Evolutionary conservation across 64 coral and sea anemone species (phyloP).

Genomic region (Hydrozoanthus tunicans): DNA sequence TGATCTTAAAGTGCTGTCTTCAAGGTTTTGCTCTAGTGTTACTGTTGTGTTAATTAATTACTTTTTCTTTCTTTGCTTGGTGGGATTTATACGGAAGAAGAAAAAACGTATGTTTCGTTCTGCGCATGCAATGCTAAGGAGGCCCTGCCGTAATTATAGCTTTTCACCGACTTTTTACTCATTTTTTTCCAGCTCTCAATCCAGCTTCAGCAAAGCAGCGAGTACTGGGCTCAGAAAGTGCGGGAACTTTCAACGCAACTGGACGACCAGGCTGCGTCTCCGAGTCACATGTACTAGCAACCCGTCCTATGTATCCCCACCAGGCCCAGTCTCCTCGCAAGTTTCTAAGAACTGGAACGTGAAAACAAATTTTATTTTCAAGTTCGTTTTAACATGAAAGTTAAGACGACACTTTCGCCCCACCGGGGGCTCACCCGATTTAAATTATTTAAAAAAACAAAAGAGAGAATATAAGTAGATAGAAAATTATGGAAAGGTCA

Average conservation of each 20-base stretch:
- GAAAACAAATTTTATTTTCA: neutral
- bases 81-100: no score
- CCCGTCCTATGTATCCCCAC: neutral
- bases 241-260: constrained; percentile 87
- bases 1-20: no score
- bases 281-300: constrained; percentile 38
- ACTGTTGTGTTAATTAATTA: no score
- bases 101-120: no score
- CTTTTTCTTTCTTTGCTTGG: no score
- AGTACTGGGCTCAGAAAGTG: constrained; percentile 98
- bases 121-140: no score
- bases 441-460: neutral
- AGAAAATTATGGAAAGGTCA: neutral
- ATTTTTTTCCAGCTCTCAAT: constrained; percentile 77
- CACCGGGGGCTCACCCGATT: neutral
- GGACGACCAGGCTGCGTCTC: constrained; percentile 58
- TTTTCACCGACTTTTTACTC: neutral
- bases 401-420: neutral
- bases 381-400: neutral
- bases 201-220: constrained; percentile 98
- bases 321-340: constrained; percentile 1
- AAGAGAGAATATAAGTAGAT: constrained; percentile 4
- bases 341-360: neutral
- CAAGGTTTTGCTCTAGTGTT: no score
- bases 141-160: no score